Percentiles rank a stretch among this genome's conserved stretches.
phyloP scores from a whole-genome alignment of 2,113 vertebrate genomes.

The Cyphomyrus discorhynchus region DNA sequence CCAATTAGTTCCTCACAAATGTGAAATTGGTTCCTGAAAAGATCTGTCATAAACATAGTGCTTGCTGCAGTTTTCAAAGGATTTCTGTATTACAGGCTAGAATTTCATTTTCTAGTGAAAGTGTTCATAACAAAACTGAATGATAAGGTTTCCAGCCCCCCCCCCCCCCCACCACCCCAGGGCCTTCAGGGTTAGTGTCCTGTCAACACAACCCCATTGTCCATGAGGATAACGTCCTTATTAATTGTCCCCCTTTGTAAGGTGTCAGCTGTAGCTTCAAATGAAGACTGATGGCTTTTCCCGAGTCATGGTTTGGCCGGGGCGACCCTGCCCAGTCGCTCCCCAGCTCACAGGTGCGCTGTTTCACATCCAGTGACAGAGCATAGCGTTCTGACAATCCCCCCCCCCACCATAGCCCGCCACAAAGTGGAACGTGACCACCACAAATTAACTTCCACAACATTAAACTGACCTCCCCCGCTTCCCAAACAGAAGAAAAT shows the following conservation, averaged over 20 bases:
- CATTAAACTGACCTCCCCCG: not conserved
- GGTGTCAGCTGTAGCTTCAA: conserved; percentile 62
- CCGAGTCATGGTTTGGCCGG: conserved; percentile 44
- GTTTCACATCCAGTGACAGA: conserved; percentile 41
- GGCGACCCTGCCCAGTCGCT: conserved; percentile 52
- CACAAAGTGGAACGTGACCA: not conserved
- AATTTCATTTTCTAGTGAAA: conserved; percentile 58
- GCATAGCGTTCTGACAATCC: conserved; percentile 15
- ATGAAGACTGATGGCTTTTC: conserved; percentile 71
- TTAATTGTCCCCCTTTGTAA: conserved; percentile 72
- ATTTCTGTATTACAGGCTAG: conserved; percentile 44
- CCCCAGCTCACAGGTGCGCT: conserved; percentile 47
- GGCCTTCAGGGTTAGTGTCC: conserved; percentile 65
- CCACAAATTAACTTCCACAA: not conserved
- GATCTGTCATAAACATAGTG: not conserved
- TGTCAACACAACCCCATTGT: conserved; percentile 65
- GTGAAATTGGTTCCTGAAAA: conserved; percentile 20
- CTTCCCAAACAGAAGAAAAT: not conserved
- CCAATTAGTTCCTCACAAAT: conserved; percentile 24
- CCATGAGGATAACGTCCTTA: conserved; percentile 68
- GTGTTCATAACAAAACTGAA: conserved; percentile 57
- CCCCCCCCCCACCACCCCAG: conserved; percentile 45
- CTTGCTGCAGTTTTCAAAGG: conserved; percentile 35
- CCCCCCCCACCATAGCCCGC: not conserved
- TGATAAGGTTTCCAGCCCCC: conserved; percentile 45